Evolutionary conservation across 2,113 vertebrate species (phyloP).

Genomic region (Phylloscopus trochiloides): DNA sequence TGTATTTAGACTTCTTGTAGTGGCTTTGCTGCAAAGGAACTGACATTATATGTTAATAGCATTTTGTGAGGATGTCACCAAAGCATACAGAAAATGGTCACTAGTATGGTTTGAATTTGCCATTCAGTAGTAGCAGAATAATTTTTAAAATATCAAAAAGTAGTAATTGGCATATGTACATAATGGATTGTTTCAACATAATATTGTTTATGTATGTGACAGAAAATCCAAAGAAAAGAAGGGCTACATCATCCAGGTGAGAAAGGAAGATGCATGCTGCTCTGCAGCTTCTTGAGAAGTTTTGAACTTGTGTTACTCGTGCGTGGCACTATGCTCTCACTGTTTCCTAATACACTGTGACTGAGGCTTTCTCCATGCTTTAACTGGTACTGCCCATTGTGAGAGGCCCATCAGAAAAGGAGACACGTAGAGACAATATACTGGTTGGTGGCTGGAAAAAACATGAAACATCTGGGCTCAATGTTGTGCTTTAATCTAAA

Average conservation of each 20-base stretch:
- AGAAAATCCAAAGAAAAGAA: not conserved
- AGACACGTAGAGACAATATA: not conserved
- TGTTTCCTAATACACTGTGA: not conserved
- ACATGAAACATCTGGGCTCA: not conserved
- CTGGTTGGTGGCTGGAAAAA: not conserved
- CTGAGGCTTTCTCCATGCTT: not conserved
- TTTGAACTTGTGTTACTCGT: not conserved
- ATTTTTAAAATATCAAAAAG: not conserved
- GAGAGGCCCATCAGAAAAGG: not conserved
- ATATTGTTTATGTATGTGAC: not conserved
- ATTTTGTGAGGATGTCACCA: not conserved
- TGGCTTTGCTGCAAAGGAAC: not conserved
- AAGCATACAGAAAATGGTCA: not conserved
- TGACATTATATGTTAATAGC: not conserved
- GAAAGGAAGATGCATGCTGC: not conserved
- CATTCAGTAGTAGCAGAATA: not conserved
- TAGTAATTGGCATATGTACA: not conserved
- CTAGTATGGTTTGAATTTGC: not conserved
- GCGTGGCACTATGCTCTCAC: not conserved
- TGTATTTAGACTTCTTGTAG: not conserved
- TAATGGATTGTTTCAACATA: not conserved
- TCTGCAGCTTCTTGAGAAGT: not conserved
- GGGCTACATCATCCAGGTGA: not conserved
- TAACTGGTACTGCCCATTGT: not conserved
- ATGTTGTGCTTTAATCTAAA: not conserved